Percentiles rank a stretch among this genome's conserved stretches.
These are phyloP conservation scores for Cryptomyrus ogoouensis DNA, from an alignment of 2,113 vertebrate genomes.

Conservation along the genomic window DNA sequence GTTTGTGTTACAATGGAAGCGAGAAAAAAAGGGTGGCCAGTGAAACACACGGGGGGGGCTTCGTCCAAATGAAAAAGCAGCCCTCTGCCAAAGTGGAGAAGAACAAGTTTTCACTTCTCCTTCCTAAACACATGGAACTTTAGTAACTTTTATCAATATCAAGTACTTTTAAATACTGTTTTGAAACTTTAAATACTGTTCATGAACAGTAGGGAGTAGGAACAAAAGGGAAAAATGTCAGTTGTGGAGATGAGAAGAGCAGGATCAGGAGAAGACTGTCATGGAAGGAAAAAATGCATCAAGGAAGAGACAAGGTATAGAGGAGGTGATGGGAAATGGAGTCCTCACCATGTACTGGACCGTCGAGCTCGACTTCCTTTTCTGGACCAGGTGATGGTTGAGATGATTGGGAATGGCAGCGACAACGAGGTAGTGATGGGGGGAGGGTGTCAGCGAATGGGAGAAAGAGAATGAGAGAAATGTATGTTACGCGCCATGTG, in stretches of 20 bases:
- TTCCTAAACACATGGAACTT: neutral
- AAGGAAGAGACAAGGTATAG: neutral
- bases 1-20: neutral
- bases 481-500: neutral
- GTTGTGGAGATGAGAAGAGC: neutral
- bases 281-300: neutral
- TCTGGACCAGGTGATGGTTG: conserved; percentile 32
- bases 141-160: neutral
- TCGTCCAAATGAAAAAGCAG: neutral
- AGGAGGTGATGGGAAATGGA: conserved; percentile 22
- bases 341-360: conserved; percentile 49
- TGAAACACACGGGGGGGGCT: neutral
- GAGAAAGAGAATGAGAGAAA: conserved; percentile 17
- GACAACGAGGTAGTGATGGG: neutral
- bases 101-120: neutral
- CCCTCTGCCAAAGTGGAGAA: neutral
- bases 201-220: neutral
- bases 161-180: neutral
- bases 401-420: neutral
- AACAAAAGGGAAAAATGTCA: neutral
- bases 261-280: neutral
- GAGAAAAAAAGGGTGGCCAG: neutral
- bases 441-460: neutral
- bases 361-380: conserved; percentile 50
- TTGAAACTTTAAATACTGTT: neutral